Conservation (phyloP, 2,113 vertebrate genomes). For the Dromiciops gliroides region DNA sequence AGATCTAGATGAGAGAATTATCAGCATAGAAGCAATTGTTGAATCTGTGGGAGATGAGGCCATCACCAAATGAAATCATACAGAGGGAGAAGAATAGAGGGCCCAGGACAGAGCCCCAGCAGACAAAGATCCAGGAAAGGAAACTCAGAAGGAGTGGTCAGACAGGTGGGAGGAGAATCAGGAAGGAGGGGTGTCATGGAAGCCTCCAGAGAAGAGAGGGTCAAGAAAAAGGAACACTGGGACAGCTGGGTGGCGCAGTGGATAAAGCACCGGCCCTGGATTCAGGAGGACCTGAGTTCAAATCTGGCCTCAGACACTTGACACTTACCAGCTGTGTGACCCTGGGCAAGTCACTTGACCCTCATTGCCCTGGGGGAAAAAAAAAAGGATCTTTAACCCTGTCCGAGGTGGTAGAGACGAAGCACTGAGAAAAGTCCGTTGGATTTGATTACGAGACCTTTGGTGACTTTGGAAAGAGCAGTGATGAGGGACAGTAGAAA, state of each 20-base stretch:
- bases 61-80: background rate
- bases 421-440: background rate
- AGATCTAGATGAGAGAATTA: background rate
- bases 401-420: too few species aligned
- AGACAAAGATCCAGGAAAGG: too few species aligned
- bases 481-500: background rate
- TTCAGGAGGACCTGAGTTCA: too few species aligned
- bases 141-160: too few species aligned
- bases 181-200: background rate
- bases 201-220: background rate
- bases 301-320: too few species aligned
- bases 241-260: too few species aligned
- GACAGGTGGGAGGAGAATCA: background rate
- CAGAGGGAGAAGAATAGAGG: background rate
- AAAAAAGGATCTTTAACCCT: too few species aligned
- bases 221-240: too few species aligned
- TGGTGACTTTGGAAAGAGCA: background rate
- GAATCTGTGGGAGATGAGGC: background rate
- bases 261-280: too few species aligned
- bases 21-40: background rate
- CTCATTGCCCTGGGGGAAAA: too few species aligned
- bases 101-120: background rate
- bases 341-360: too few species aligned
- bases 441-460: background rate
- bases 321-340: too few species aligned